Conservation (phyloP, 2,797 vertebrate species). For the Miichthys miiuy region DNA sequence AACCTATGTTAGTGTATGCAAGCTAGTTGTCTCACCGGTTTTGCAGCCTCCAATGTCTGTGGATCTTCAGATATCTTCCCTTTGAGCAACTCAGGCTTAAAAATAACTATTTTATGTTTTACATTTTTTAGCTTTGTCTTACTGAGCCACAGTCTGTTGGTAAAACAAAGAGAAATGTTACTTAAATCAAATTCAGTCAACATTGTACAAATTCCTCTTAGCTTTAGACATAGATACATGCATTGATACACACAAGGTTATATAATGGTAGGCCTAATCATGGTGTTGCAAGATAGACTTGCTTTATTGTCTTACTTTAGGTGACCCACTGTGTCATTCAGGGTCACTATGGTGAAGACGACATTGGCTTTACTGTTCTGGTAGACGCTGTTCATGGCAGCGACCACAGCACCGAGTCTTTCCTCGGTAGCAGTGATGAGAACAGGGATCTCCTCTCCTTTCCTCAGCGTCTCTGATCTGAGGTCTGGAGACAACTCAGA, state of each 20-base stretch:
- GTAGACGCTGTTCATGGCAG: slow-evolving; percentile 94
- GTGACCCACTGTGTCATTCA: slow-evolving; percentile 92
- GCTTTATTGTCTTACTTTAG: slow-evolving; percentile 86
- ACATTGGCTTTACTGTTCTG: slow-evolving; percentile 91
- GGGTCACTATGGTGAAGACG: slow-evolving; percentile 92
- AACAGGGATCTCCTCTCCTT: slow-evolving; percentile 90
- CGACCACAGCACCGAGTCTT: slow-evolving; percentile 92
- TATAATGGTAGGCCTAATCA: background rate
- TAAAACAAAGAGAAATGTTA: slow-evolving; percentile 18
- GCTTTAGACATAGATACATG: background rate
- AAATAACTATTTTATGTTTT: slow-evolving; percentile 90
- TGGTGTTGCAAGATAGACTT: background rate
- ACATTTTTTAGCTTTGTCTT: slow-evolving; percentile 85
- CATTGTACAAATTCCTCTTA: background rate
- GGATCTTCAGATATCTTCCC: slow-evolving; percentile 89
- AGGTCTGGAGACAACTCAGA: slow-evolving; percentile 86
- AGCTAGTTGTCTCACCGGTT: slow-evolving; percentile 86
- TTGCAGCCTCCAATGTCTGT: slow-evolving; percentile 81
- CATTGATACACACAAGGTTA: background rate
- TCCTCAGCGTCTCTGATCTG: slow-evolving; percentile 63
- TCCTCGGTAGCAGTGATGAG: slow-evolving; percentile 93
- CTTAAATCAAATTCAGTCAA: background rate
- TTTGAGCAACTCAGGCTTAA: slow-evolving; percentile 88
- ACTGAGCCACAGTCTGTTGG: slow-evolving; percentile 90
- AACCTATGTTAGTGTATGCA: too few relatives aligned